Evolutionary conservation across 2,113 vertebrate species (phyloP).

Genomic region (Hystrix cristata): DNA sequence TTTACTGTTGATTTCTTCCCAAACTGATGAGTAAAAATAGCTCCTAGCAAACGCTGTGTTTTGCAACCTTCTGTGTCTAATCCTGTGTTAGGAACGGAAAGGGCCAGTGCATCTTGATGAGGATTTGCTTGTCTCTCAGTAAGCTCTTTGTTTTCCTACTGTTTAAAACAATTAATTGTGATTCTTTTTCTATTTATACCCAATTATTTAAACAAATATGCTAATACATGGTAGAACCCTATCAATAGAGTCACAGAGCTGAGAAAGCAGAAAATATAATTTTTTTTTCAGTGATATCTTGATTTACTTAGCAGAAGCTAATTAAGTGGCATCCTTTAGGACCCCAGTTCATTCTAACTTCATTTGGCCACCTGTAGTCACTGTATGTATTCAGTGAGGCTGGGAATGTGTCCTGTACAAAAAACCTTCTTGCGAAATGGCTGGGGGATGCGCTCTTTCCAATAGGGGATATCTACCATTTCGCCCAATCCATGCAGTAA

Average conservation of each 20-base stretch:
- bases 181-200: constrained; percentile 11
- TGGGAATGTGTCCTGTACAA: background rate
- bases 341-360: background rate
- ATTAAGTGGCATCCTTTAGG: background rate
- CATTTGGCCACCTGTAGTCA: background rate
- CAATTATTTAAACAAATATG: constrained; percentile 13
- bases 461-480: background rate
- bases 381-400: background rate
- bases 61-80: background rate
- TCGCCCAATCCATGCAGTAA: background rate
- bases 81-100: constrained; percentile 63
- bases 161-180: background rate
- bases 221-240: constrained; percentile 67
- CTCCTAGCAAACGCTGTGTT: constrained; percentile 10
- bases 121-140: constrained; percentile 47
- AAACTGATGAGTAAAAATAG: constrained; percentile 26
- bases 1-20: background rate
- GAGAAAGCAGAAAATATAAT: constrained; percentile 79
- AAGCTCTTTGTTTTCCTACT: background rate
- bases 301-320: constrained; percentile 38
- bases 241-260: constrained; percentile 65
- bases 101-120: background rate
- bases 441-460: background rate
- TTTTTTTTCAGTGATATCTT: background rate
- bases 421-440: background rate